Percentiles rank a stretch among this genome's conserved stretches.
These are phyloP conservation scores for Heterodera schachtii DNA, from an alignment of 1,140 invertebrate species.

Conservation along the genomic window DNA sequence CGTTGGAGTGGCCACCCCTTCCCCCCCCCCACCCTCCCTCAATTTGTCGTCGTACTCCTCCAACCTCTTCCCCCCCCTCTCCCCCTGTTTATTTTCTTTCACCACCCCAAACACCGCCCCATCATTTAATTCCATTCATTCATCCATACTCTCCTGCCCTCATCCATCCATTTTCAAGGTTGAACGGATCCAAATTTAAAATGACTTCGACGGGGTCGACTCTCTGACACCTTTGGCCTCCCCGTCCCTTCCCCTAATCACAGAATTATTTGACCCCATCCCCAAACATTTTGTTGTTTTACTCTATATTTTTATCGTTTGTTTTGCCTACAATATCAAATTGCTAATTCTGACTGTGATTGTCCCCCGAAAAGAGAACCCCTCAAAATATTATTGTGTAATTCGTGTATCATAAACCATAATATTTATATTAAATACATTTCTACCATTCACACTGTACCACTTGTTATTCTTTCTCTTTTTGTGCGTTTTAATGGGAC, in stretches of 20 bases:
- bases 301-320: neutral
- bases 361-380: too few relatives aligned
- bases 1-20: neutral
- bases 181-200: conserved; percentile 9
- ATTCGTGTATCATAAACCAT: too few relatives aligned
- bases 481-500: too few relatives aligned
- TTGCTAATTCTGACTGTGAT: neutral
- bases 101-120: neutral
- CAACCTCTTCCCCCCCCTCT: neutral
- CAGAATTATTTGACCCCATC: neutral
- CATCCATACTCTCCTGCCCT: neutral
- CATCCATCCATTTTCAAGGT: conserved; percentile 11
- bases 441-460: too few relatives aligned
- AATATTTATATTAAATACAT: too few relatives aligned
- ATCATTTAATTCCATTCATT: conserved; percentile 4
- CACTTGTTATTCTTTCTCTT: too few relatives aligned
- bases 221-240: neutral
- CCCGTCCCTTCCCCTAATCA: neutral
- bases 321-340: neutral
- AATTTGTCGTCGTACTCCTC: neutral
- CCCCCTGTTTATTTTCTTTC: neutral
- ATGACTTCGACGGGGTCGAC: neutral
- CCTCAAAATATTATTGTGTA: too few relatives aligned
- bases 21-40: neutral
- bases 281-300: neutral